A percentile compares a stretch with the other conserved stretches of the same genome.
phyloP scores from a whole-genome alignment of 1,140 invertebrate genomes.

The Globodera rostochiensis region DNA sequence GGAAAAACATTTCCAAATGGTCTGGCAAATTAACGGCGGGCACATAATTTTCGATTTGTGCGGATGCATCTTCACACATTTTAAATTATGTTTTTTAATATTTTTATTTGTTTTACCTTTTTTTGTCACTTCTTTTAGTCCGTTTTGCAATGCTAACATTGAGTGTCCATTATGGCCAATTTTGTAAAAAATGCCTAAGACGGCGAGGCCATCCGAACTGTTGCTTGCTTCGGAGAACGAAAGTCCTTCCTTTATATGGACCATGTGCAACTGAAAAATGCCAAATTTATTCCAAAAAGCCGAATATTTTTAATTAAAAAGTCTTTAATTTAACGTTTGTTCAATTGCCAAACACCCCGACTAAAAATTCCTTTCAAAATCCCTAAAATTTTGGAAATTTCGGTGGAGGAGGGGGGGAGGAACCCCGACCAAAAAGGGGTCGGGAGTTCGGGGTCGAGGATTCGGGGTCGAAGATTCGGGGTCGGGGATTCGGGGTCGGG shows the following conservation, averaged over 20 bases:
- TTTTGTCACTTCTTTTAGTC: slow-evolving; percentile 37
- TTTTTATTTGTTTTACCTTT: not conserved
- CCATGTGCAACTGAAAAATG: slow-evolving; percentile 67
- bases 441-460: too few species aligned
- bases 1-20: slow-evolving; percentile 68
- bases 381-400: not conserved
- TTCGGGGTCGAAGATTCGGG: too few species aligned
- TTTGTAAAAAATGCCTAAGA: slow-evolving; percentile 57
- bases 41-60: not conserved
- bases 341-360: not conserved
- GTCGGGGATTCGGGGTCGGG: too few species aligned
- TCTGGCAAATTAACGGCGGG: not conserved
- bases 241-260: slow-evolving; percentile 57
- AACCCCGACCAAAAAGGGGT: too few species aligned
- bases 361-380: slow-evolving; percentile 12
- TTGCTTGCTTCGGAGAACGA: slow-evolving; percentile 35
- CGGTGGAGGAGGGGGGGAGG: too few species aligned
- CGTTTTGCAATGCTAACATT: slow-evolving; percentile 34
- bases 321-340: not conserved
- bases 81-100: not conserved
- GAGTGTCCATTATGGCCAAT: slow-evolving; percentile 31
- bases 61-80: not conserved
- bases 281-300: not conserved
- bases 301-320: not conserved
- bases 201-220: slow-evolving; percentile 58